Conservation (phyloP, 2,888 invertebrate genomes). For the Rotaria magnacalcarata region DNA sequence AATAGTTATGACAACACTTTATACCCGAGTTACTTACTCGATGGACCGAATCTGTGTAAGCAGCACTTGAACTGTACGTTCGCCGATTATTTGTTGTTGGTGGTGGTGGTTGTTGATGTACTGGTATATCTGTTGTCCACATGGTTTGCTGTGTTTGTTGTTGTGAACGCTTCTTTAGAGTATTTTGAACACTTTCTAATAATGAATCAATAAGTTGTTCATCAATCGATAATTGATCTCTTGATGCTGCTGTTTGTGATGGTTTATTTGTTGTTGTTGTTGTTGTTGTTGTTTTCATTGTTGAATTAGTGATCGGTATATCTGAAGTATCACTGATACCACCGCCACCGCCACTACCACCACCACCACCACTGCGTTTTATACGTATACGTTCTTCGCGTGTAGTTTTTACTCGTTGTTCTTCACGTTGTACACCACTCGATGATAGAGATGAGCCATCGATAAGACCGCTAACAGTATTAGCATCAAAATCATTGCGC, state of each 20-base stretch:
- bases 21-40: not conserved
- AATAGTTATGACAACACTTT: not conserved
- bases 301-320: not conserved
- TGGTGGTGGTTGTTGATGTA: not conserved
- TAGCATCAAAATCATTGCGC: conserved; percentile 11
- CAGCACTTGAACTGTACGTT: conserved; percentile 30
- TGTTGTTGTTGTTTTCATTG: not conserved
- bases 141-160: not conserved
- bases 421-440: not conserved
- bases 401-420: not conserved
- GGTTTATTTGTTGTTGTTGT: not conserved
- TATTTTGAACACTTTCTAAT: conserved; percentile 36
- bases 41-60: conserved; percentile 23
- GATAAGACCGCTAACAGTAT: conserved; percentile 20
- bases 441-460: not conserved
- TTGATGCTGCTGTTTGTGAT: not conserved
- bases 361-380: not conserved
- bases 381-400: conserved; percentile 36
- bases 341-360: not conserved
- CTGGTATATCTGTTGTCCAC: not conserved
- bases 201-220: conserved; percentile 35
- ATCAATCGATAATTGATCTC: conserved; percentile 20
- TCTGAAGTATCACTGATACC: not conserved
- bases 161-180: conserved; percentile 30
- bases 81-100: not conserved